These are phyloP conservation scores for Cacatua alba DNA, from an alignment of 2,113 vertebrate genomes.

Conservation along the genomic window DNA sequence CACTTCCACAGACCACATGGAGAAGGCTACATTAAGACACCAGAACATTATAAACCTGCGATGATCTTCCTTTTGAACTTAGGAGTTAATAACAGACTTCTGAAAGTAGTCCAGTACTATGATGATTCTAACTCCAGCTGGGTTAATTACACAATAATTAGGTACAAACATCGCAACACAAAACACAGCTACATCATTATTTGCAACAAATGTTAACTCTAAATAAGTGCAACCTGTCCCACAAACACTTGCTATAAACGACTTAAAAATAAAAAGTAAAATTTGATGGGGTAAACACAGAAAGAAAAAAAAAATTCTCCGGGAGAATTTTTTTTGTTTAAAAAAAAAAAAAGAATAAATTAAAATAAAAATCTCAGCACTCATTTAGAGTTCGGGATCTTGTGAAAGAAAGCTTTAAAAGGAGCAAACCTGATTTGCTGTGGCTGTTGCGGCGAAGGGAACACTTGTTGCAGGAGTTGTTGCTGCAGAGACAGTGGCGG, in stretches of 20 bases:
- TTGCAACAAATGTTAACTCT: constrained; percentile 96
- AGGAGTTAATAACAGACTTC: constrained; percentile 57
- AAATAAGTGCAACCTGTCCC: constrained; percentile 92
- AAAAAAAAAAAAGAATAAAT: constrained; percentile 23
- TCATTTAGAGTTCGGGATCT: constrained; percentile 98
- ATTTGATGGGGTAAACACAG: constrained; percentile 86
- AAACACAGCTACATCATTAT: constrained; percentile 89
- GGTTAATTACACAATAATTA: constrained; percentile 82
- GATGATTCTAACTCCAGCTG: constrained; percentile 67
- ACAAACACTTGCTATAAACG: constrained; percentile 81
- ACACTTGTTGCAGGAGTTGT: constrained; percentile 99
- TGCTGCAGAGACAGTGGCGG: constrained; percentile 99
- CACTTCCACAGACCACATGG: not conserved
- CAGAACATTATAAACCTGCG: constrained; percentile 3
- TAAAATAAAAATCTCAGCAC: constrained; percentile 80
- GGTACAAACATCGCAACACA: constrained; percentile 92
- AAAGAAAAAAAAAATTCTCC: constrained; percentile 84
- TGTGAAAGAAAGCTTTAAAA: constrained; percentile 99
- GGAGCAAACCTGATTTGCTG: constrained; percentile 99
- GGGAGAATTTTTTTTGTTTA: constrained; percentile 83
- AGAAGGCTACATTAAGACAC: constrained; percentile 10
- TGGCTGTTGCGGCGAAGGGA: constrained; percentile 99
- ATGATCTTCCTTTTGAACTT: constrained; percentile 5
- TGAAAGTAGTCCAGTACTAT: constrained; percentile 56
- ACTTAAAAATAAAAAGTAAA: constrained; percentile 81